Conservation (phyloP, 2,888 invertebrate genomes). For the Oligia fasciuncula region DNA sequence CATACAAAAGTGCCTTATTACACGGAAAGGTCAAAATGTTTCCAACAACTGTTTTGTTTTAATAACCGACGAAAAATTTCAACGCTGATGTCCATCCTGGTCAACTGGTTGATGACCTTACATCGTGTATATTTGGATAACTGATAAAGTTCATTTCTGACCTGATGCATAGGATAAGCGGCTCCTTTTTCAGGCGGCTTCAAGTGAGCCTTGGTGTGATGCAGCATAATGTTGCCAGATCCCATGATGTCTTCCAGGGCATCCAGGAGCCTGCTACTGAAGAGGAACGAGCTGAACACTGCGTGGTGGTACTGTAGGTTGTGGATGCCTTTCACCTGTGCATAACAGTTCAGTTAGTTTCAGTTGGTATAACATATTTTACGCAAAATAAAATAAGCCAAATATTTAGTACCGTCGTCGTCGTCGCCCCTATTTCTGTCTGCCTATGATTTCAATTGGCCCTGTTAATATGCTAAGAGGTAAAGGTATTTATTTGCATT, state of each 20-base stretch:
- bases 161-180: conserved; percentile 91
- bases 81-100: neutral
- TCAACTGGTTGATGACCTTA: neutral
- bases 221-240: conserved; percentile 88
- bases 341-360: neutral
- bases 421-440: too few relatives aligned
- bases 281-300: conserved; percentile 86
- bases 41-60: neutral
- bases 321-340: conserved; percentile 90
- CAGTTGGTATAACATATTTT: too few relatives aligned
- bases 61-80: too few relatives aligned
- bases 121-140: neutral
- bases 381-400: too few relatives aligned
- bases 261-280: conserved; percentile 86
- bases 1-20: too few relatives aligned
- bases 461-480: too few relatives aligned
- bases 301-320: conserved; percentile 90
- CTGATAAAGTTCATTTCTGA: conserved; percentile 51
- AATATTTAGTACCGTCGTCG: too few relatives aligned
- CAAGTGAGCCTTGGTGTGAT: conserved; percentile 91
- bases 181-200: conserved; percentile 91
- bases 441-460: too few relatives aligned
- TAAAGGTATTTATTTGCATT: too few relatives aligned
- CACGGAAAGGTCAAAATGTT: neutral
- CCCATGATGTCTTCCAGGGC: conserved; percentile 89